Percentiles rank a stretch among this genome's conserved stretches.
Evolutionary conservation across 2,888 invertebrate genomes (phyloP).

Genomic region (Beris chalybata): DNA sequence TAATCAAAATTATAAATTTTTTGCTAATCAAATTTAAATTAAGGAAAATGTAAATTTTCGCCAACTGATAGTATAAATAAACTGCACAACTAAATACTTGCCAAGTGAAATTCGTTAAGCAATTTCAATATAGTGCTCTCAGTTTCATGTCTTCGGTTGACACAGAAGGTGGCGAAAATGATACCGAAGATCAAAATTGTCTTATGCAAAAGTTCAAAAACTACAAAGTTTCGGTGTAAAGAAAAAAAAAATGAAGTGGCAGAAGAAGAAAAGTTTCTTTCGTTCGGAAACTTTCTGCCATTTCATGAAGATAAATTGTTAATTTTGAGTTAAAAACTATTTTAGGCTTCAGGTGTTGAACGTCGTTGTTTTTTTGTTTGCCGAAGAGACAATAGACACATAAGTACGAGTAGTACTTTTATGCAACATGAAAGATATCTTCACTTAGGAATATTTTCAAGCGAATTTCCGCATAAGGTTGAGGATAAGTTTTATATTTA

Average conservation of each 20-base stretch:
- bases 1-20: too few relatives aligned
- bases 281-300: background rate
- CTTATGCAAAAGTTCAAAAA: conserved; percentile 1
- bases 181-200: conserved; percentile 12
- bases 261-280: conserved; percentile 4
- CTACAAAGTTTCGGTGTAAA: background rate
- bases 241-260: background rate
- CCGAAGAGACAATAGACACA: background rate
- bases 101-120: too few relatives aligned
- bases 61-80: too few relatives aligned
- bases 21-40: too few relatives aligned
- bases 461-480: too few relatives aligned
- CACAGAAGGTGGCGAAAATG: background rate
- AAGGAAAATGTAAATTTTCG: too few relatives aligned
- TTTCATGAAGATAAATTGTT: conserved; percentile 23
- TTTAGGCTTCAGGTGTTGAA: conserved; percentile 20
- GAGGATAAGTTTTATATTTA: too few relatives aligned
- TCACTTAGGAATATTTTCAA: too few relatives aligned
- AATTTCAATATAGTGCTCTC: too few relatives aligned
- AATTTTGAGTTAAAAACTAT: conserved; percentile 26
- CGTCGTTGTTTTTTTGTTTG: background rate
- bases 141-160: too few relatives aligned
- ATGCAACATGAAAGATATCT: too few relatives aligned
- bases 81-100: too few relatives aligned
- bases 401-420: background rate